phyloP scores from a whole-genome alignment of 1,140 invertebrate genomes.

The Ladona fulva region DNA sequence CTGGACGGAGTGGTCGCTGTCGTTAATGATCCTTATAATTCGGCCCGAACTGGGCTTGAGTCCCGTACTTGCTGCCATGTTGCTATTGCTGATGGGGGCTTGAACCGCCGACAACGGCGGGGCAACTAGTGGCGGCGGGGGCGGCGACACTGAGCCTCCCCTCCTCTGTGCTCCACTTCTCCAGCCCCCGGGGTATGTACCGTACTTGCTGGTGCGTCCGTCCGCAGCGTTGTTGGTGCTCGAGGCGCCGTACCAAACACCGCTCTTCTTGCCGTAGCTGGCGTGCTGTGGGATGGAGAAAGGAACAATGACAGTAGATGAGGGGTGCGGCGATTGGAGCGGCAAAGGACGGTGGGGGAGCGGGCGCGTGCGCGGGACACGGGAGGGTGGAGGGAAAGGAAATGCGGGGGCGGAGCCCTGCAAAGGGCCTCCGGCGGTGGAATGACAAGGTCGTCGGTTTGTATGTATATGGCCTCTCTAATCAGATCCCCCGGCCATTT shows the following conservation, averaged over 20 bases:
- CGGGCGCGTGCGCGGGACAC: background rate
- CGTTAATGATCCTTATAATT: constrained; percentile 85
- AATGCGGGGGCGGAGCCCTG: background rate
- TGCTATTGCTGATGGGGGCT: background rate
- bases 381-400: background rate
- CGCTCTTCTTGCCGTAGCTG: background rate
- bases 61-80: constrained; percentile 30
- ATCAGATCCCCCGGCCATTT: background rate
- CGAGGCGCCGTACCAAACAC: background rate
- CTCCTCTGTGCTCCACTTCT: background rate
- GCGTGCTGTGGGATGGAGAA: background rate
- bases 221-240: background rate
- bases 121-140: background rate
- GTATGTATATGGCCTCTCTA: background rate
- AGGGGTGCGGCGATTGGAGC: background rate
- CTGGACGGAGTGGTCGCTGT: constrained; percentile 82
- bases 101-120: background rate
- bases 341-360: background rate
- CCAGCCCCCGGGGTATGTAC: background rate
- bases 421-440: background rate
- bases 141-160: background rate
- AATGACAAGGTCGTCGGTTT: background rate
- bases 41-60: constrained; percentile 66
- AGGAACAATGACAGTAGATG: background rate
- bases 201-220: background rate